Base-by-base conservation (phyloP, 1,140 invertebrate species). In the Schlechtendalia chinensis region DNA sequence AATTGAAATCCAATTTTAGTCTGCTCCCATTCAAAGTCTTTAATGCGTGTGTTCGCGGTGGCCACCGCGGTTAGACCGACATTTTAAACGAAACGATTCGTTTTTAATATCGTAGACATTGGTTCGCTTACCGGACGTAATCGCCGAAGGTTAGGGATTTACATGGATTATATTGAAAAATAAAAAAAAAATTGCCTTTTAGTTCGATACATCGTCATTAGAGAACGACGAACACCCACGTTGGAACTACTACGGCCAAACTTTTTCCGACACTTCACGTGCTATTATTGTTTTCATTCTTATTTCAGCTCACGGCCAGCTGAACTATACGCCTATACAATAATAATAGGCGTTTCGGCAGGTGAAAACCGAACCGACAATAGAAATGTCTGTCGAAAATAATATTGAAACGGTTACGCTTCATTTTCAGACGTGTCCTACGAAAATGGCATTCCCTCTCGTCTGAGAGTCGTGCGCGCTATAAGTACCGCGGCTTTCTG, bases 291-390 rank as follows among this genome's bases (percentile, higher is more conserved):
- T 27, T 24, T 14, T 59, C 27, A 59, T 59, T 14, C 27, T 27
- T 11, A 59, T 59, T 59, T 27, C 22, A 24, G 27, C 3, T 24
- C 12, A 14, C 22, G 27, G 27, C 58, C 27, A 59, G 22, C 22
- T 0, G 8, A 59, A 59, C 58, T 59, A 59, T 59, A 27, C 22
- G 0, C 19, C 17, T 6, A 27, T 59, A 59, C 27, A 59, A n/a
- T n/a, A n/a, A n/a, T n/a, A n/a, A n/a, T n/a, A n/a, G n/a, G n/a
- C 12, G 22, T 59, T 27, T 27, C 22, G 58, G 27, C 27, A 59
- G 27, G 22, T 59, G 58, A 27, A 59, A 59, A 59, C 22, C 58
- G n/a, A n/a, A n/a, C n/a, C n/a, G n/a, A n/a, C 58, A 59, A 59
- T 27, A 24, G 22, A n/a, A n/a, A 27, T 59, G 58, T 59, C 58